Base-by-base conservation (phyloP, 2,888 invertebrate species). In the Dorcus hopei region DNA sequence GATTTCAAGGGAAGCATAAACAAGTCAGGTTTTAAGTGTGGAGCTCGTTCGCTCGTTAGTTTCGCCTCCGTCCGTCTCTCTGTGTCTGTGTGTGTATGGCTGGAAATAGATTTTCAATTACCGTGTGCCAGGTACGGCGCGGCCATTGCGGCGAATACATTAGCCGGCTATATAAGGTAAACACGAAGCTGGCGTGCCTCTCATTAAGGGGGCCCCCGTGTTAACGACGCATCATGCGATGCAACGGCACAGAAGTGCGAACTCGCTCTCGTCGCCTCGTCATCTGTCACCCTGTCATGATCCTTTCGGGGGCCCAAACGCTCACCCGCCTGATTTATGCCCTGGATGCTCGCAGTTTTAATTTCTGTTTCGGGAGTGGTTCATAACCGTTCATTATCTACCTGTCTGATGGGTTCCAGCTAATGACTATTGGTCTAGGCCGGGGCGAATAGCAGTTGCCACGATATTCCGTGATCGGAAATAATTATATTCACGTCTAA, bases 401-500 rank as follows among this genome's bases (percentile, higher is more conserved):
- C 59, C 57, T 57, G 56, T 52, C 57, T 50, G 57, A 72, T 68
- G 69, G 70, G 65, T 70, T 70, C 69, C 71, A 67, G 67, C 70
- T 73, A 73, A 72, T 72, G 72, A 72, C 74, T 72, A 74, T 74
- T 74, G 74, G 74, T 68, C 70, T 70, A 71, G 67, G 69, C 68
- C 66, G 63, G 68, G 70, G 68, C 74, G 74, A 74, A 74, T 74
- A 67, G 73, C 69, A 62, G 69, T 68, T 67, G 70, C 65, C 69
- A 68, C 70, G 70, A 70, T 72, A 70, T 73, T 72, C 68, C 73
- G 74, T 74, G 74, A 73, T 73, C 73, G 73, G 72, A 73, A 74
- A 74, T 73, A 72, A 74, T 74, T 74, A 74, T 72, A 70, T 83
- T 54, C 80, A 82, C 71, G 72, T 81, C 9, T 82, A 82, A 70